Percentiles rank a stretch among this genome's conserved stretches.
Conservation (phyloP, 2,888 invertebrate species). For the Nymphalis polychloros region DNA sequence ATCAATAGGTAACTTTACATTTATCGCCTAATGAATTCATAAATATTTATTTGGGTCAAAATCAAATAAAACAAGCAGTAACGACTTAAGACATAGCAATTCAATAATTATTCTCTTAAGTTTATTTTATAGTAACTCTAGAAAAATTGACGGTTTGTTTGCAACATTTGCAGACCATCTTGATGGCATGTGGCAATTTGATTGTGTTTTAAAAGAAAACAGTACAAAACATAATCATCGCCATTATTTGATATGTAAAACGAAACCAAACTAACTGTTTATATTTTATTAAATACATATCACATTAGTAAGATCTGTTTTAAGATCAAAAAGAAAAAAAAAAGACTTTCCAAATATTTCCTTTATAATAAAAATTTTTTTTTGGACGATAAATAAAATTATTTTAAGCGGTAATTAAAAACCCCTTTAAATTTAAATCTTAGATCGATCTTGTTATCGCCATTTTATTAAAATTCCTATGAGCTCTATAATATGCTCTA, state of each 20-base stretch:
- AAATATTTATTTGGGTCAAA: conserved; percentile 17
- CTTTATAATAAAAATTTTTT: no score
- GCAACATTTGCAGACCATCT: conserved; percentile 30
- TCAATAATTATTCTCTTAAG: background rate
- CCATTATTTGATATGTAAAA: background rate
- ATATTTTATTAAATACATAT: no score
- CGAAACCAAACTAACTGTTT: background rate
- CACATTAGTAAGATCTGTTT: no score
- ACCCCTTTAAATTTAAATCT: no score
- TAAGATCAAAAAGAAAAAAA: no score
- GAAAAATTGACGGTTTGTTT: background rate
- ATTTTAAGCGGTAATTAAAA: no score
- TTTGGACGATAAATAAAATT: no score
- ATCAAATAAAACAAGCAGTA: background rate
- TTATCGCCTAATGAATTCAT: conserved; percentile 6
- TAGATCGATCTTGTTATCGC: no score
- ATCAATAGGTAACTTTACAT: conserved; percentile 1
- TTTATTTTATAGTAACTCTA: background rate
- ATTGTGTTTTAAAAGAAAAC: conserved; percentile 6
- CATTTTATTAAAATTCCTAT: no score
- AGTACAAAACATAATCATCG: background rate
- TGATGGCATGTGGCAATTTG: conserved; percentile 21
- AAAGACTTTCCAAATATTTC: no score
- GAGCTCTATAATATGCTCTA: no score
- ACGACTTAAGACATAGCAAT: background rate